phyloP scores from a whole-genome alignment of 1,140 invertebrate genomes.

The Frieseomelitta varia region DNA sequence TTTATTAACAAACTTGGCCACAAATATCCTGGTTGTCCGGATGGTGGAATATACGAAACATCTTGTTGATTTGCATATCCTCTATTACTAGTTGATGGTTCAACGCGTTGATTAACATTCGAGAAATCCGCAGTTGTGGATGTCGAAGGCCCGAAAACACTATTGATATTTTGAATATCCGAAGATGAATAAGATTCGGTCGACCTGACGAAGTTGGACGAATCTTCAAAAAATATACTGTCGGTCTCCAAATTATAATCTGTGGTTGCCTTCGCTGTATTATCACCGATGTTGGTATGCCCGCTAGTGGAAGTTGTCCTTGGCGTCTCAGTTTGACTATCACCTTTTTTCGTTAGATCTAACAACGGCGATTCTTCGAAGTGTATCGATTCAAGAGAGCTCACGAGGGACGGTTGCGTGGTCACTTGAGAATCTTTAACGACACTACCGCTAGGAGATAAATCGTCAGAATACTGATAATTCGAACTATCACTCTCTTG shows the following conservation, averaged over 20 bases:
- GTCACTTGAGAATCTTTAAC: conserved; percentile 18
- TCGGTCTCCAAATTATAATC: neutral
- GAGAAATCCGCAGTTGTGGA: neutral
- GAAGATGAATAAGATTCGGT: conserved; percentile 3
- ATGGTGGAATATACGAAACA: conserved; percentile 19
- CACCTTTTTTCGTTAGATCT: conserved; percentile 46
- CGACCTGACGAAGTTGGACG: neutral
- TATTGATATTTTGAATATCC: neutral
- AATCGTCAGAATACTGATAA: conserved; percentile 26
- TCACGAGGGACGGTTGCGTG: neutral
- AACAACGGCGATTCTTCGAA: conserved; percentile 56
- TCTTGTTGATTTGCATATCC: neutral
- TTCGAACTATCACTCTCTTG: neutral
- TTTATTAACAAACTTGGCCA: conserved; percentile 3
- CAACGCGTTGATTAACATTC: neutral
- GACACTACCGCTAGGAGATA: conserved; percentile 30
- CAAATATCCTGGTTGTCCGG: neutral
- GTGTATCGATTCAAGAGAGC: conserved; percentile 23
- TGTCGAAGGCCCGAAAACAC: neutral
- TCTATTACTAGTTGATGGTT: neutral
- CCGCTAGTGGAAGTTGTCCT: conserved; percentile 16
- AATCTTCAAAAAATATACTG: neutral
- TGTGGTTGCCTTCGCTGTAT: conserved; percentile 1
- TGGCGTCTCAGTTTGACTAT: conserved; percentile 24
- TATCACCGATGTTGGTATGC: neutral